Evolutionary conservation across 2,113 vertebrate genomes (phyloP), one percentile per base, ranked within the genome.

Genomic region (Onychostruthus taczanowskii): DNA sequence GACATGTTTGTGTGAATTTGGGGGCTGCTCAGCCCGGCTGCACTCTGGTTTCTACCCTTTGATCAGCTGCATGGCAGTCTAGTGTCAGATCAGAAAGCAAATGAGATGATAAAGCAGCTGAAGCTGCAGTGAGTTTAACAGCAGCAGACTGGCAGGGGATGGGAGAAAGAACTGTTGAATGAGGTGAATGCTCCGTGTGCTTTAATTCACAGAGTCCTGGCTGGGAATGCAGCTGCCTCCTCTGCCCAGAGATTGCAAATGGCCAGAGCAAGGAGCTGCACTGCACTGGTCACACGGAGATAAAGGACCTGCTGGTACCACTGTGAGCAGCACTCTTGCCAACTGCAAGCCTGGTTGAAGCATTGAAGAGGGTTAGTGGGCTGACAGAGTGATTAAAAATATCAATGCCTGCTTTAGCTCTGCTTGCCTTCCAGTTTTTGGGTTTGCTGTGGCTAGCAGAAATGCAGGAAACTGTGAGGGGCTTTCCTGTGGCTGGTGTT

Each of bases 81-180:
- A 39, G 58, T 87, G 94, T 96, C 96, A 93, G 95, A 97, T 96
- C 96, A 97, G 96, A 97, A 98, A 97, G 94, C 91, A 97, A 98
- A 98, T 97, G 97, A 97, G 98, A 97, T 87, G 95, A 95, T 96
- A 93, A 97, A 96, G 86, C 82, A 52, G 81, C 86, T 81, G 83
- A 94, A 97, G 73, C 68, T 83, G 92, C 91, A 95, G 85, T 15
- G 50, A 88, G 76, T 78, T 92, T 89, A 81, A 89, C 73, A 84
- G 83, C 81, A 27, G 81, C 62, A 52, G 77, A 92, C 75, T 76
- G 87, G 50, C 73, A 92, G 67, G 52, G 46, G 44, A 26, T 83
- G 68, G 89, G 47, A 90, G 76, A 61, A 33, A 87, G 58, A 88
- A 52, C 41, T 87, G 47, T 44, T 13, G 78, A 79, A 37, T 0